phyloP scores from a whole-genome alignment of 2,888 invertebrate genomes.

The Drosophila longiperda region DNA sequence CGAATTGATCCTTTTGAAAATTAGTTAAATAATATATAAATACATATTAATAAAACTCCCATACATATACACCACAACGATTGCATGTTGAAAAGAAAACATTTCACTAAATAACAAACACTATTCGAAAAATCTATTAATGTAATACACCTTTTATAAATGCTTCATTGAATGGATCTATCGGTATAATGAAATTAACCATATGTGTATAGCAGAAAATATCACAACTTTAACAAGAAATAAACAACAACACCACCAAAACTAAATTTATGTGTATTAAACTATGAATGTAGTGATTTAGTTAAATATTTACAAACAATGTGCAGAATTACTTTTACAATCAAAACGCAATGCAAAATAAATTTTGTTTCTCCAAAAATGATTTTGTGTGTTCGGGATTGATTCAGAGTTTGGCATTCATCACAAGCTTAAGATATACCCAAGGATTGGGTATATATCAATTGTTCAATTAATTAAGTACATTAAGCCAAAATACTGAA shows the following conservation, averaged over 20 bases:
- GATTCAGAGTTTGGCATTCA: neutral
- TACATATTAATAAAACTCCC: constrained; percentile 39
- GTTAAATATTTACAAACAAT: constrained; percentile 69
- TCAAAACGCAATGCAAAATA: constrained; percentile 63
- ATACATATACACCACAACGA: constrained; percentile 34
- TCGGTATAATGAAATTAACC: constrained; percentile 48
- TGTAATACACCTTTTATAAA: constrained; percentile 67
- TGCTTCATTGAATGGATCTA: constrained; percentile 59
- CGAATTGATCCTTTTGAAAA: constrained; percentile 37
- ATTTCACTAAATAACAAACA: constrained; percentile 22
- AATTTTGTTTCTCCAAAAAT: constrained; percentile 54
- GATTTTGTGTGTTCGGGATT: neutral
- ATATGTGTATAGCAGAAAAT: constrained; percentile 63
- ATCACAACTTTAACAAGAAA: constrained; percentile 53
- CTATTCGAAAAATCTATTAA: constrained; percentile 15
- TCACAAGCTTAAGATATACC: neutral
- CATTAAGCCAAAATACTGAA: neutral
- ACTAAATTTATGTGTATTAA: constrained; percentile 75
- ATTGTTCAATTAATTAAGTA: neutral
- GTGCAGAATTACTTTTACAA: constrained; percentile 69
- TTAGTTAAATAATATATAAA: constrained; percentile 47
- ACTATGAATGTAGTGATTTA: constrained; percentile 69
- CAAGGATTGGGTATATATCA: neutral
- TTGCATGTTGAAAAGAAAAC: constrained; percentile 29
- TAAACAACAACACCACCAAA: constrained; percentile 70